Evolutionary conservation across 2,113 vertebrate genomes (phyloP).

Genomic region (Rhinolophus ferrumequinum): DNA sequence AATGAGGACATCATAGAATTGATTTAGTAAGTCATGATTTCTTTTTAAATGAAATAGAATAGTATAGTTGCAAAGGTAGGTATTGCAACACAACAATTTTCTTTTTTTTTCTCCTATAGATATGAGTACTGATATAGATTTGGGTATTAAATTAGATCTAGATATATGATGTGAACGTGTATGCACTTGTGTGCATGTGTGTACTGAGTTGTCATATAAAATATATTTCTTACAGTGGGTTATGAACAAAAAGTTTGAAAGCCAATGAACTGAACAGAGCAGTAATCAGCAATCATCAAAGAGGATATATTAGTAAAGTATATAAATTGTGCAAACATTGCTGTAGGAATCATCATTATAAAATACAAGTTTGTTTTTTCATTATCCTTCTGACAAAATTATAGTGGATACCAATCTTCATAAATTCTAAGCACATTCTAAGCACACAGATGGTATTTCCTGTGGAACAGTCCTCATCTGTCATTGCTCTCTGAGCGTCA

Average conservation of each 20-base stretch:
- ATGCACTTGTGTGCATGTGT: not conserved
- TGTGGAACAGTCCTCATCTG: not conserved
- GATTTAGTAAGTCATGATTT: not conserved
- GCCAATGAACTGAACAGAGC: not conserved
- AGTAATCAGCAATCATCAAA: not conserved
- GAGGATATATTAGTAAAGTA: not conserved
- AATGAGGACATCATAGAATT: not conserved
- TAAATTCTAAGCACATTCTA: not conserved
- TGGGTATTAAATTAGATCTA: not conserved
- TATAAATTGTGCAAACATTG: not conserved
- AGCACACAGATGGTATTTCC: not conserved
- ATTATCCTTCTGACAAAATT: not conserved
- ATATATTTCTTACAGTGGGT: not conserved
- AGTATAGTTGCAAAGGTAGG: not conserved
- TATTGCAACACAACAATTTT: not conserved
- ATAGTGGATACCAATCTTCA: not conserved
- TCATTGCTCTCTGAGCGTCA: not conserved
- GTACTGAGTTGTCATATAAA: not conserved
- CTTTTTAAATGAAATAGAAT: not conserved
- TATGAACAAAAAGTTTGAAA: not conserved
- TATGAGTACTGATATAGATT: not conserved
- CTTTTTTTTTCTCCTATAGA: not conserved
- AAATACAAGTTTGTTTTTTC: not conserved
- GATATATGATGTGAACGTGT: not conserved
- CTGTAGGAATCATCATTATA: not conserved